Evolutionary conservation across 2,797 vertebrate genomes (phyloP).

Genomic region (Arnoldichthys spilopterus): DNA sequence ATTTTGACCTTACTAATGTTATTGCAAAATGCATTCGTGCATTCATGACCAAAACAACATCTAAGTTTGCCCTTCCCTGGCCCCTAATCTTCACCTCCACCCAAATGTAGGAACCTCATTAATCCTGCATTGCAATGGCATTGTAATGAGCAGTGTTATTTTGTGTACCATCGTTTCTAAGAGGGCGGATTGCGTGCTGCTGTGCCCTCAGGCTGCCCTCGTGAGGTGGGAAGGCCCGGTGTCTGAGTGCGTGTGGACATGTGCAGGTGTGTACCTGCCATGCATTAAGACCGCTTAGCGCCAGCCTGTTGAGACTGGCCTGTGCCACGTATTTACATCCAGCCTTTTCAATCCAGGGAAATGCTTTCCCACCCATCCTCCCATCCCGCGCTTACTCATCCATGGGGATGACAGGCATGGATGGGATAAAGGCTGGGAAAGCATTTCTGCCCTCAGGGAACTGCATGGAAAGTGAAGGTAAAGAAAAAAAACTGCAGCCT

Average conservation of each 20-base stretch:
- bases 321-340: conserved; percentile 77
- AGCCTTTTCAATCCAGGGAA: conserved; percentile 66
- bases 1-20: background rate
- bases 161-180: conserved; percentile 18
- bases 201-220: conserved; percentile 2
- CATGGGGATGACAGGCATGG: conserved; percentile 48
- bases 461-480: conserved; percentile 47
- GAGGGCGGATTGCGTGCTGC: background rate
- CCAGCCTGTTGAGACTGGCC: conserved; percentile 77
- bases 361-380: conserved; percentile 74
- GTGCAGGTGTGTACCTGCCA: conserved; percentile 55
- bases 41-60: background rate
- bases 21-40: background rate
- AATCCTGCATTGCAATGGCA: background rate
- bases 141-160: background rate
- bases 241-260: conserved; percentile 41
- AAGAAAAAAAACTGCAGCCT: conserved; percentile 33
- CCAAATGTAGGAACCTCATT: background rate
- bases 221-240: conserved; percentile 15
- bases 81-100: conserved; percentile 11
- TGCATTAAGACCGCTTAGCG: conserved; percentile 63
- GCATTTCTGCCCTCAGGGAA: conserved; percentile 60
- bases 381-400: conserved; percentile 61
- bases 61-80: background rate
- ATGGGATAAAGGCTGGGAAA: conserved; percentile 61